These are phyloP conservation scores for Notodonta ziczac DNA, from an alignment of 2,888 invertebrate species.

Conservation along the genomic window DNA sequence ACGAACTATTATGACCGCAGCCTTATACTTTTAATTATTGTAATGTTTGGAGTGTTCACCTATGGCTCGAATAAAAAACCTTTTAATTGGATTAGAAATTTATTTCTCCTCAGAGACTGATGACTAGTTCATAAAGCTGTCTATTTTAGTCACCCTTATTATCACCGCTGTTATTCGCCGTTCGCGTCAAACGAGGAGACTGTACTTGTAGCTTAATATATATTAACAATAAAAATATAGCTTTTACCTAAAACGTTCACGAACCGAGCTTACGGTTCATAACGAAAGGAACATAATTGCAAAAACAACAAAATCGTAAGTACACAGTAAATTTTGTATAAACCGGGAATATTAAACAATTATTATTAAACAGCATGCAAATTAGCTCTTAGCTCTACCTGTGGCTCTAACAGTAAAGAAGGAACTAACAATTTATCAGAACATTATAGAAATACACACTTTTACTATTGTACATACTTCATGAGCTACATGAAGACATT, in stretches of 20 bases:
- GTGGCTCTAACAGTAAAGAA: background rate
- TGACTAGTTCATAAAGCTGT: slow-evolving; percentile 43
- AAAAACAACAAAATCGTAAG: background rate
- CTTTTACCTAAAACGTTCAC: background rate
- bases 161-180: slow-evolving; percentile 21
- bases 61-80: slow-evolving; percentile 8
- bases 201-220: slow-evolving; percentile 29
- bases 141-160: slow-evolving; percentile 24
- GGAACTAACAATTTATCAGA: slow-evolving; percentile 6
- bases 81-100: slow-evolving; percentile 4
- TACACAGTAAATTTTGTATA: slow-evolving; percentile 6
- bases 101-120: slow-evolving; percentile 42
- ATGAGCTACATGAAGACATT: slow-evolving; percentile 34
- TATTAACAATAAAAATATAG: slow-evolving; percentile 14
- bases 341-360: slow-evolving; percentile 15
- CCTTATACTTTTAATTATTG: too few species aligned
- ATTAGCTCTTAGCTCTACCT: background rate
- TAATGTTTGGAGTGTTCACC: too few species aligned
- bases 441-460: slow-evolving; percentile 12
- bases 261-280: background rate
- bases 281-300: background rate
- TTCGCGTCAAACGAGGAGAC: slow-evolving; percentile 21
- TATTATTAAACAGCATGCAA: slow-evolving; percentile 2
- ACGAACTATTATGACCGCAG: too few species aligned
- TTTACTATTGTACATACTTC: slow-evolving; percentile 49